A percentile compares a stretch with the other conserved stretches of the same genome.
Conservation (phyloP, 2,888 invertebrate species). For the Steromphala cineraria region DNA sequence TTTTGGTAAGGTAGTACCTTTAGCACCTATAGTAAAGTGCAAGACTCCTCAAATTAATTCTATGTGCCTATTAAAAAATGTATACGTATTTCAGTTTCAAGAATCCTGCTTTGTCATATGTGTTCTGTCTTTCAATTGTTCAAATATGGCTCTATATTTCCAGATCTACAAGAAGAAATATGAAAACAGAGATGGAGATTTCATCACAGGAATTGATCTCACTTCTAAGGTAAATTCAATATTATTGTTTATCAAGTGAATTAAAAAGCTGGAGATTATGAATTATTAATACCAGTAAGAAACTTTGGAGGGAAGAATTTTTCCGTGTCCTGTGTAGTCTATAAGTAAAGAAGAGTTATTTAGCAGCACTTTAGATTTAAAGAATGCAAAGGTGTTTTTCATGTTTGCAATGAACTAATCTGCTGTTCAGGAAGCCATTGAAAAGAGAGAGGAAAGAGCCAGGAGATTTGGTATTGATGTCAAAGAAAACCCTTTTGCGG, state of each 20-base stretch:
- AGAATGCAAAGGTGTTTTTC: no score
- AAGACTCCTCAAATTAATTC: no score
- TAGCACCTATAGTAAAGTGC: no score
- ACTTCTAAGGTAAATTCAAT: conserved; percentile 54
- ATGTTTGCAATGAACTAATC: neutral
- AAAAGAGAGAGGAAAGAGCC: conserved; percentile 79
- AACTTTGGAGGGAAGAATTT: no score
- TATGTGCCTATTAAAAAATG: no score
- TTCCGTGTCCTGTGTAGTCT: no score
- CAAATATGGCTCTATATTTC: neutral
- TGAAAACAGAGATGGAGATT: conserved; percentile 66
- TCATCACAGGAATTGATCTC: conserved; percentile 68
- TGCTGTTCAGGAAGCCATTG: conserved; percentile 65
- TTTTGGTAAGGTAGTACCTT: no score
- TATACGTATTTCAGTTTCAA: neutral
- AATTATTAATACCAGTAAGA: no score
- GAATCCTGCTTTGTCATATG: neutral
- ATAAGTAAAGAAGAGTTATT: no score
- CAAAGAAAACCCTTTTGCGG: conserved; percentile 72
- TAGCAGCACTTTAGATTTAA: no score
- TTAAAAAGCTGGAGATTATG: no score
- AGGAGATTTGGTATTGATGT: conserved; percentile 79
- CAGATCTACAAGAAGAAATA: conserved; percentile 50
- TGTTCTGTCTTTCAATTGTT: neutral
- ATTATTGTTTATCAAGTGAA: neutral